Base-by-base conservation (phyloP, 2,888 invertebrate species). In the Acrobasis consociella region DNA sequence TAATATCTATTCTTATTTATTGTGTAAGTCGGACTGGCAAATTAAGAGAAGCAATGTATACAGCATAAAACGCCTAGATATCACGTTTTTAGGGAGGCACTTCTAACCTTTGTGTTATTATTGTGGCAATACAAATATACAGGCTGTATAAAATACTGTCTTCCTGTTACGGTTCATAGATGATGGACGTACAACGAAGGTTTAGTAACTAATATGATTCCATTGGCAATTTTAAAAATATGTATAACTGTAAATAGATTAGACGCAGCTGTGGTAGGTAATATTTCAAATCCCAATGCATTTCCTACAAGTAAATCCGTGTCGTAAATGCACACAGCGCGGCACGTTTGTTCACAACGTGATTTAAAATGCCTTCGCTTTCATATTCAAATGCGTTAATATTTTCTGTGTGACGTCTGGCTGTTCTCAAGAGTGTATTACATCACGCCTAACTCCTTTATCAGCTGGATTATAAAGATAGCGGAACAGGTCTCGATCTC, bases 331-430 rank as follows among this genome's bases (percentile, higher is more conserved):
- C 56, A 39, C 55, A 55, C 22, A 56, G n/a, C 56, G 22, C 22
- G 7, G 46, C 58, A 59, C 58, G 58, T 59, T 59, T 59, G 11
- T 49, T 59, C 58, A 37, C 49, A 59, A 59, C 58, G 58, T 59
- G 58, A 59, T 59, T 59, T 59, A 59, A 42, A 56, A 56, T 56
- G 56, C 52, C 31, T 52, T 22, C n/a, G 52, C 56, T 56, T 56
- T 56, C 56, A 42, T 56, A 56, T 56, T 56, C 17, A 46, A 56
- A 56, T 56, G 46, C 17, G 11, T 56, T 56, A 56, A 56, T 42
- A 42, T 46, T 22, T 60, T 38, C 31, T n/a, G n/a, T 49, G 49
- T 49, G 31, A 15, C 13, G 16, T 49, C 58, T 59, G 37, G 22
- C 22, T 15, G n/a, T 56, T 5, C 13, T 46, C 22, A 9, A 42